Base-by-base conservation (phyloP, 2,797 vertebrate species). In the Leptatherina wallacei region DNA sequence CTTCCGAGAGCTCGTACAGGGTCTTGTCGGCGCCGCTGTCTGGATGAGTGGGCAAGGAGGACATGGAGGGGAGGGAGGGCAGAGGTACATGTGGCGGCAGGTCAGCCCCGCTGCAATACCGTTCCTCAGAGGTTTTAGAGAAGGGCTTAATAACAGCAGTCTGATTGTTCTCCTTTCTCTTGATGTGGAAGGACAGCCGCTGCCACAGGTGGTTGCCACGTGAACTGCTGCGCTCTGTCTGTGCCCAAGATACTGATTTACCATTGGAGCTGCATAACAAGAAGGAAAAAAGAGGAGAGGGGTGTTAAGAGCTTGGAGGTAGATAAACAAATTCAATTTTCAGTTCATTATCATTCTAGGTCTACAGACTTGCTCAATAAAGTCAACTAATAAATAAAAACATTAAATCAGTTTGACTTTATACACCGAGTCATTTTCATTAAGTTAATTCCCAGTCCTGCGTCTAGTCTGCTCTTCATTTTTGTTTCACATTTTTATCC, bases 101-200 rank as follows among this genome's bases (percentile, higher is more conserved):
- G 83, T 93, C 78, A 0, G 85, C 85, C 0, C 94, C 90, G 0
- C 92, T 93, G 1, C 92, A 92, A 60, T 95, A 93, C 68, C 95
- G 95, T 44, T 96, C 96, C 82, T 96, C 95, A 0, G 93, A 88
- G 73, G 95, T 95, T 92, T 99, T 99, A 47, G 98, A 96, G 89
- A 99, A 99, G 76, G 98, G 97, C 88, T 98, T 99, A 92, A 99
- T 99, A 79, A 99, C 96, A 0, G 98, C 98, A 0, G 96, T 99
- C 86, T 99, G 98, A 80, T 99, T 99, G 85, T 94, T 98, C 88
- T 99, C 98, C 32, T 97, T 97, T 81, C 95, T 97, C 92, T 98
- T 98, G 91, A 99, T 98, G 88, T 99, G 98, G 74, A 99, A 93
- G 38, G 98, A 99, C 70, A 99, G 80, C 16, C 98, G 91, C 88